Evolutionary conservation across 1,140 invertebrate genomes (phyloP).

Genomic region (Tigriopus japonicus): DNA sequence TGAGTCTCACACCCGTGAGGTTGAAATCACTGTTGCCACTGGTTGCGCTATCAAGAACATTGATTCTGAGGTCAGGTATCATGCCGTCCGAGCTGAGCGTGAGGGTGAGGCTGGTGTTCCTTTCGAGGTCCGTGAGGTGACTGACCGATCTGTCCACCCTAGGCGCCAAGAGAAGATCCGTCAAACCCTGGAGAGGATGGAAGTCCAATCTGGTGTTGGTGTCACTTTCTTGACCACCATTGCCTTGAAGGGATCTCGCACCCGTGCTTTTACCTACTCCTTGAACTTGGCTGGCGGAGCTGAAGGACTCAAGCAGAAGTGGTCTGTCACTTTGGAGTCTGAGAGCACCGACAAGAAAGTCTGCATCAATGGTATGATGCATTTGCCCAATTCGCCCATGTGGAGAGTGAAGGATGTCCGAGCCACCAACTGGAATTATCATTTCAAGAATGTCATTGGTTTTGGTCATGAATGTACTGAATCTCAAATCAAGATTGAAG

Average conservation of each 20-base stretch:
- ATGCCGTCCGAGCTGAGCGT: too few species aligned
- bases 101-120: too few species aligned
- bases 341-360: constrained; percentile 1
- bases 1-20: neutral
- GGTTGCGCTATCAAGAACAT: neutral
- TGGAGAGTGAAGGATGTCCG: neutral
- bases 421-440: neutral
- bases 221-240: neutral
- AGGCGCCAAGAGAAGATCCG: too few species aligned
- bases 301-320: neutral
- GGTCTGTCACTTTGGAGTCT: constrained; percentile 4
- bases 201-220: neutral
- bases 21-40: neutral
- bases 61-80: neutral
- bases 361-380: neutral
- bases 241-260: neutral
- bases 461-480: constrained; percentile 8
- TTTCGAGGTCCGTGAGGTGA: too few species aligned
- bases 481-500: neutral
- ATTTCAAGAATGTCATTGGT: constrained; percentile 5
- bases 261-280: neutral
- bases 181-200: too few species aligned
- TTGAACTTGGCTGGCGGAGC: neutral
- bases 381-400: neutral
- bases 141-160: too few species aligned